Conservation (phyloP, 2,888 invertebrate genomes). For the Ormyrus nitidulus region DNA sequence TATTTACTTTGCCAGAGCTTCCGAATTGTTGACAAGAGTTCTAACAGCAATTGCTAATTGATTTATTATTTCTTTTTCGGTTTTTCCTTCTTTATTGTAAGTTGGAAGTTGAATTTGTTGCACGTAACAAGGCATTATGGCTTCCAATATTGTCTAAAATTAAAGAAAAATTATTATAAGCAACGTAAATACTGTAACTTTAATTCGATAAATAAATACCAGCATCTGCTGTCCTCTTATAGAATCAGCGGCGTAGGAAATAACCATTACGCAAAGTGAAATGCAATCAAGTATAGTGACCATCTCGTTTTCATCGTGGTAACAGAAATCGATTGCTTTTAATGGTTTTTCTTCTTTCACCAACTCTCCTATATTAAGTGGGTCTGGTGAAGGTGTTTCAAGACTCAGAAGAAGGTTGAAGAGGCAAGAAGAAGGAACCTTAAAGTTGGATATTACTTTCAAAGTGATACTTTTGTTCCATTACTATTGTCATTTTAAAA, state of each 20-base stretch:
- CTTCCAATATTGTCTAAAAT: conserved; percentile 92
- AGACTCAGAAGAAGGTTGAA: conserved; percentile 94
- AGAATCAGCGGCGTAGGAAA: conserved; percentile 98
- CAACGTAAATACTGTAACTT: not conserved
- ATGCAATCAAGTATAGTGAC: conserved; percentile 97
- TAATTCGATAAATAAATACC: conserved; percentile 75
- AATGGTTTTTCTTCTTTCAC: conserved; percentile 94
- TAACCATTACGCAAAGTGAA: conserved; percentile 99
- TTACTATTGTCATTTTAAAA: not conserved
- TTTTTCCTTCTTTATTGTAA: conserved; percentile 93
- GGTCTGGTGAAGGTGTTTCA: conserved; percentile 96
- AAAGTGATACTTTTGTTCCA: not conserved
- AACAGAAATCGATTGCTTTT: conserved; percentile 98
- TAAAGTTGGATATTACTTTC: conserved; percentile 45
- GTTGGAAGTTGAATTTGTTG: conserved; percentile 93
- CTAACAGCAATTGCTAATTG: conserved; percentile 96
- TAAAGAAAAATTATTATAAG: conserved; percentile 11
- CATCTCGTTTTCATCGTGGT: conserved; percentile 98
- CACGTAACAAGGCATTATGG: conserved; percentile 96
- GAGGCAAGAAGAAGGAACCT: conserved; percentile 93
- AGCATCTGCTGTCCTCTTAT: conserved; percentile 93
- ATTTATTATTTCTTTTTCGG: conserved; percentile 94
- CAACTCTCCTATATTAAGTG: conserved; percentile 92
- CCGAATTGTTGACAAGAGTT: conserved; percentile 97
- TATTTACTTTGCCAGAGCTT: conserved; percentile 92